Evolutionary conservation across 2,113 vertebrate genomes (phyloP).

Genomic region (Todiramphus saurophagus): DNA sequence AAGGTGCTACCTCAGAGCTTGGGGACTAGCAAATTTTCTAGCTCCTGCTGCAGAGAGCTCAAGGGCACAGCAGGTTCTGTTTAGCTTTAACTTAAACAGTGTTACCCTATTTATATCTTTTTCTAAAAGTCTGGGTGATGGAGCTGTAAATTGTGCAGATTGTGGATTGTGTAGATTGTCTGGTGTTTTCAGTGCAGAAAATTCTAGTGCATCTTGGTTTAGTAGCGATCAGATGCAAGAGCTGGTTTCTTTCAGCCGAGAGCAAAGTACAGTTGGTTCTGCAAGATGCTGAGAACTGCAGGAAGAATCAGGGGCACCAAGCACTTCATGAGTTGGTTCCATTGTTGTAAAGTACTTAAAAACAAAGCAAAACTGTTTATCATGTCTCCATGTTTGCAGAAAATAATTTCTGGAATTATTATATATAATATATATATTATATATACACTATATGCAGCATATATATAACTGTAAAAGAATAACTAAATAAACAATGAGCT

Average conservation of each 20-base stretch:
- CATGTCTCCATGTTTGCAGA: neutral
- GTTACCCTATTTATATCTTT: slow-evolving; percentile 17
- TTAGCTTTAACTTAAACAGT: slow-evolving; percentile 25
- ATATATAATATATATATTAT: no score
- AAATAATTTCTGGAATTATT: neutral
- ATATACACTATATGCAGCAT: no score
- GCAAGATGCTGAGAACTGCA: neutral
- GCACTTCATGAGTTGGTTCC: neutral
- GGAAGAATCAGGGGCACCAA: neutral
- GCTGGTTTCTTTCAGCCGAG: neutral
- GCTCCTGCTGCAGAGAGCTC: neutral
- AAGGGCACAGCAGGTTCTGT: slow-evolving; percentile 3
- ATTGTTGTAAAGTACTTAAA: neutral
- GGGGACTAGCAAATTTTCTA: neutral
- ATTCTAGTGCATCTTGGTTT: slow-evolving; percentile 11
- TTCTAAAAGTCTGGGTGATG: neutral
- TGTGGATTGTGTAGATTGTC: slow-evolving; percentile 13
- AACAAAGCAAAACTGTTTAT: neutral
- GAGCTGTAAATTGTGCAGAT: slow-evolving; percentile 20
- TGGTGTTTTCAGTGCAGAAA: slow-evolving; percentile 28
- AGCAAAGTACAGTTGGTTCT: neutral
- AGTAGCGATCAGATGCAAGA: neutral
- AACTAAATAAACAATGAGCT: neutral
- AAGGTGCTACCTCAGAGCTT: neutral
- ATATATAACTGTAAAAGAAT: neutral